These are phyloP conservation scores for Platysteira castanea DNA, from an alignment of 2,113 vertebrate species.

Conservation along the genomic window DNA sequence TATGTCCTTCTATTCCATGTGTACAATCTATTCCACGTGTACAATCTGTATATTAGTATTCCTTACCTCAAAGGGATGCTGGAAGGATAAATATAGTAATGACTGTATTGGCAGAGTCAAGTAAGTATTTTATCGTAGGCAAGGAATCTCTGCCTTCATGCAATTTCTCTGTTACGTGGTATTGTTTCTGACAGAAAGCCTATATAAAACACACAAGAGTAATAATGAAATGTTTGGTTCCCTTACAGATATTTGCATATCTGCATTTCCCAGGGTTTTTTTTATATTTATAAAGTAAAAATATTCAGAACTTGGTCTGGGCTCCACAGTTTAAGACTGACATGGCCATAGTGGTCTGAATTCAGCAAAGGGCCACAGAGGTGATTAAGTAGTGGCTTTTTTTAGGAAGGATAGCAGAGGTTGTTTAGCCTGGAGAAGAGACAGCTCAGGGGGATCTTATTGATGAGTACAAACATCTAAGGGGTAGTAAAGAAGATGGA, in stretches of 20 bases:
- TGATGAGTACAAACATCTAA: not conserved
- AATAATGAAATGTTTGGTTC: not conserved
- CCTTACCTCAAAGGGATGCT: slow-evolving; percentile 2
- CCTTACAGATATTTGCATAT: not conserved
- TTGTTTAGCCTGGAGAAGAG: not conserved
- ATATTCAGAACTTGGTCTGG: not conserved
- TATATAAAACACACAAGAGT: not conserved
- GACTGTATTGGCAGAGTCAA: not conserved
- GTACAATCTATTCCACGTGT: not conserved
- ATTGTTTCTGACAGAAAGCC: fast-evolving
- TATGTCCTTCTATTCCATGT: slow-evolving; percentile 13
- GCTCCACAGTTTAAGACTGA: not conserved
- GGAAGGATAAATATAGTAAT: slow-evolving; percentile 36
- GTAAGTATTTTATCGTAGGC: slow-evolving; percentile 18
- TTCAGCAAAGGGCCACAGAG: not conserved
- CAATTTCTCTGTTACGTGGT: not conserved
- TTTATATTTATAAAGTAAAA: not conserved
- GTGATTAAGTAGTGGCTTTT: not conserved
- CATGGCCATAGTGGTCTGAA: not conserved
- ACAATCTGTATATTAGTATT: not conserved
- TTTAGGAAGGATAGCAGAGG: not conserved
- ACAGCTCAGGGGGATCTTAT: not conserved
- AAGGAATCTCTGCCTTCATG: not conserved
- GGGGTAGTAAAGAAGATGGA: not conserved
- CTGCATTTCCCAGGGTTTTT: not conserved